Base-by-base conservation (phyloP, 1,140 invertebrate genomes). In the Apocrypta bakeri region DNA sequence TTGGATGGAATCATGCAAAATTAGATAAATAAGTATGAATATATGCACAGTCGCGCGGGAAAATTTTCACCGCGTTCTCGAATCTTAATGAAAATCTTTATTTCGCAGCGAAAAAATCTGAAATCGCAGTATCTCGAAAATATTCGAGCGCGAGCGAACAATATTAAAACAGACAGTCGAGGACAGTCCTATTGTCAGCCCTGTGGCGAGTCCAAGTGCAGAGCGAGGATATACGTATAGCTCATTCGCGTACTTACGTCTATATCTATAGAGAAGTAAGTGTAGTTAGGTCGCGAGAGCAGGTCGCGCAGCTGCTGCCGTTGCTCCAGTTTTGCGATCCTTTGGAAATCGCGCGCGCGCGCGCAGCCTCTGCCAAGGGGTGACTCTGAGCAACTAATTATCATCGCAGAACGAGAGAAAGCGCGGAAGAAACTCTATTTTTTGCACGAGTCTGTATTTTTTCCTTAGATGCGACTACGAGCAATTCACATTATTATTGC, bases 181-280 rank as follows among this genome's bases (percentile, higher is more conserved):
- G 37, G 82, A 79, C 37, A 78, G 61, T 64, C n/a, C 48, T 56
- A 78, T 78, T 77, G 68, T 73, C 42, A 68, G 71, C 68, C 74
- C 56, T 48, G 42, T 6, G 82, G 74, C 40, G 76, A 83, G 76
- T 81, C 79, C 79, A 75, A 81, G 68, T 78, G 21, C n/a, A 25
- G 48, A 37, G n/a, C 14, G 56, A 27, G 64, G n/a, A n/a, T n/a
- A n/a, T n/a, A n/a, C n/a, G n/a, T n/a, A n/a, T n/a, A n/a, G n/a
- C n/a, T n/a, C n/a, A n/a, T n/a, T n/a, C 33, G 56, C 31, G 71
- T 21, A 7, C 21, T 21, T 56, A 56, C 17, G 17, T 7, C 21
- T 2, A 2, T n/a, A 21, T 56, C 7, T n/a, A 56, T 21, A 56
- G 17, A 21, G 3, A 48, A 21, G 27, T 71, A 21, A 29, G 71